Conservation (phyloP, 2,797 vertebrate genomes). For the Octomys mimax region DNA sequence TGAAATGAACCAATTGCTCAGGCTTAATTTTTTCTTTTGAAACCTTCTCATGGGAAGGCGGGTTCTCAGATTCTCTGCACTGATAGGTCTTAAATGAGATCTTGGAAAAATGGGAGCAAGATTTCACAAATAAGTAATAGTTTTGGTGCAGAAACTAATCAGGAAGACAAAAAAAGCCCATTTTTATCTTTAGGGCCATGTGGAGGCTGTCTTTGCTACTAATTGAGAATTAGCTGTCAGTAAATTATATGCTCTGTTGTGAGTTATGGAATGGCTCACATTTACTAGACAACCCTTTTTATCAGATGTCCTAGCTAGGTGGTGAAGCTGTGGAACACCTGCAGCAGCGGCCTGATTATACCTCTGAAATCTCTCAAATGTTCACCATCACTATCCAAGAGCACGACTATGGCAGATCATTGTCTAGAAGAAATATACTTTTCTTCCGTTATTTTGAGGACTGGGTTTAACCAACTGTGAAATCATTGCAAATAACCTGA, state of each 20-base stretch:
- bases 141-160: constrained; percentile 44
- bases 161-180: neutral
- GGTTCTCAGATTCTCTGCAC: neutral
- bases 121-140: constrained; percentile 51
- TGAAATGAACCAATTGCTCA: constrained; percentile 47
- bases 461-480: neutral
- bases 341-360: neutral
- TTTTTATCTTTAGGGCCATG: neutral
- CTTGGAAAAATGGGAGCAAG: constrained; percentile 23
- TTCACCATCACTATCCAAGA: neutral
- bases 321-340: neutral
- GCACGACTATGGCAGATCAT: neutral
- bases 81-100: constrained; percentile 26
- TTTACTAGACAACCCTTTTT: constrained; percentile 36
- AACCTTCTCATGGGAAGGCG: neutral
- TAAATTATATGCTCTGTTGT: constrained; percentile 34
- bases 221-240: constrained; percentile 33
- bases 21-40: constrained; percentile 67
- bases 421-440: neutral
- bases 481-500: neutral
- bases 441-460: neutral
- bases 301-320: neutral
- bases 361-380: neutral
- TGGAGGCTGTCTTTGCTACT: constrained; percentile 33
- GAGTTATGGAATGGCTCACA: neutral